phyloP scores from a whole-genome alignment of 2,113 vertebrate genomes.

The Thalassarche chlororhynchos region DNA sequence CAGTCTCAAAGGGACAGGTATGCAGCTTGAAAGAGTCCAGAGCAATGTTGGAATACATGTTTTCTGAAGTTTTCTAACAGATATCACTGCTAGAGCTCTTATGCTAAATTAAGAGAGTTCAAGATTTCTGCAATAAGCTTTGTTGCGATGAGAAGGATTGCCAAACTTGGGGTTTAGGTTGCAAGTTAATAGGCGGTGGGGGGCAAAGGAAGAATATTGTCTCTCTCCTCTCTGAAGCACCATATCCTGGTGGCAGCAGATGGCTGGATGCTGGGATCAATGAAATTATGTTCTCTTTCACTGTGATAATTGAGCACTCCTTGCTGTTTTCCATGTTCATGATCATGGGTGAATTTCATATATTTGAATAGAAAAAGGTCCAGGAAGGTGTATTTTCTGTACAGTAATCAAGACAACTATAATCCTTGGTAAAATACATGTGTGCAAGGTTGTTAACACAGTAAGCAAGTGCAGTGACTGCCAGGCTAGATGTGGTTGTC shows the following conservation, averaged over 20 bases:
- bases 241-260: background rate
- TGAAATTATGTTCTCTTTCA: background rate
- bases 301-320: background rate
- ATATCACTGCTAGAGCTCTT: background rate
- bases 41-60: background rate
- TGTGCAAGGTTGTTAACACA: background rate
- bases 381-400: background rate
- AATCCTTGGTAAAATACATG: background rate
- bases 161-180: background rate
- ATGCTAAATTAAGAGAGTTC: background rate
- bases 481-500: background rate
- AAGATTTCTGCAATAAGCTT: background rate
- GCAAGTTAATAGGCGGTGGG: background rate
- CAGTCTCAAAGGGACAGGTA: background rate
- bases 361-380: background rate
- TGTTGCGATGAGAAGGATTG: background rate
- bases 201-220: background rate
- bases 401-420: background rate
- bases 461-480: background rate
- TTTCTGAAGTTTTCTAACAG: background rate
- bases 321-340: background rate
- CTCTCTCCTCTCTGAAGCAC: background rate
- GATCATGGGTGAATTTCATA: background rate
- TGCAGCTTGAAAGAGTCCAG: background rate
- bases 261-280: constrained; percentile 1